Conservation (phyloP, 2,888 invertebrate species). For the Nemotelus pantherinus region DNA sequence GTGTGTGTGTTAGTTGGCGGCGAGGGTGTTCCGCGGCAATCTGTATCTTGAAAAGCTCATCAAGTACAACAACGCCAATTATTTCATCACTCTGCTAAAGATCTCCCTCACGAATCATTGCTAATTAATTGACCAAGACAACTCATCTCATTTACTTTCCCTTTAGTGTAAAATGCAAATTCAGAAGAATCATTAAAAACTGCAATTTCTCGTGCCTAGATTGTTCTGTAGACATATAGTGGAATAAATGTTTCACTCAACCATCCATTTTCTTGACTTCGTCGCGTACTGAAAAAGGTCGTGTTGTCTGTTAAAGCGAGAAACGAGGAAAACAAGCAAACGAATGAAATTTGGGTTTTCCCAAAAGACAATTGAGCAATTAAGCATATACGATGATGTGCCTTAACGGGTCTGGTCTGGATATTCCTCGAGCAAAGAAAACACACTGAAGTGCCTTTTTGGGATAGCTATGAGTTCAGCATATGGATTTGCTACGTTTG, state of each 20-base stretch:
- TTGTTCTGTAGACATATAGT: not conserved
- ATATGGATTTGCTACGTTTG: too few relatives aligned
- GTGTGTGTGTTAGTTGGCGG: too few relatives aligned
- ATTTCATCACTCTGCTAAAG: constrained; percentile 8
- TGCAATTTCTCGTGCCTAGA: constrained; percentile 23
- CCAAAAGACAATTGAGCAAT: constrained; percentile 50
- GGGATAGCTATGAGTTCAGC: too few relatives aligned
- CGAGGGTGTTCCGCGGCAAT: too few relatives aligned
- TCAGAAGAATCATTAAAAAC: constrained; percentile 40
- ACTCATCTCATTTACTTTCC: constrained; percentile 3
- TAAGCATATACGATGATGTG: constrained; percentile 35
- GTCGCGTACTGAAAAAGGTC: too few relatives aligned
- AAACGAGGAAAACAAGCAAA: not conserved
- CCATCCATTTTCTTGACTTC: too few relatives aligned
- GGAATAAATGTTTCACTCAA: too few relatives aligned
- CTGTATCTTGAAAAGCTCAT: not conserved
- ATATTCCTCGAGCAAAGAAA: not conserved
- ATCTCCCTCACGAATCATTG: not conserved
- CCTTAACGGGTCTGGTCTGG: not conserved
- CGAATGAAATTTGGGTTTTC: constrained; percentile 36
- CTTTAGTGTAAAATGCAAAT: constrained; percentile 38
- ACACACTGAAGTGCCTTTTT: not conserved
- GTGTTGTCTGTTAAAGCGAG: too few relatives aligned
- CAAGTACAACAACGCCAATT: constrained; percentile 10
- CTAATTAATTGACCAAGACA: constrained; percentile 38